Conservation (phyloP, 1,140 invertebrate genomes). For the Meloidogyne floridensis region DNA sequence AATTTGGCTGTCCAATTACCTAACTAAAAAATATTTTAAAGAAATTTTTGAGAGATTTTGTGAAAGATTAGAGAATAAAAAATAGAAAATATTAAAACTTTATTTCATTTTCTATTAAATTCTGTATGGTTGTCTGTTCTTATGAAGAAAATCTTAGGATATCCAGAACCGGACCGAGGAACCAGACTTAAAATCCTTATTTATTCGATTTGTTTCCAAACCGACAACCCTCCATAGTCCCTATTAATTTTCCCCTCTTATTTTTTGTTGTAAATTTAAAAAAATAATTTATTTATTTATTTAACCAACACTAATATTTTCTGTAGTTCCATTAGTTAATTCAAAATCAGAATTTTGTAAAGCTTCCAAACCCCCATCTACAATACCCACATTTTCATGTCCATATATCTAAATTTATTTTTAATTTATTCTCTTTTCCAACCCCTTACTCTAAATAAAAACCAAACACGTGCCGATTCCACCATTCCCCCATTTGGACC, state of each 20-base stretch:
- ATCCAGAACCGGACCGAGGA: too few species aligned
- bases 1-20: constrained; percentile 49
- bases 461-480: constrained; percentile 46
- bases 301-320: constrained; percentile 21
- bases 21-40: constrained; percentile 33
- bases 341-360: constrained; percentile 47
- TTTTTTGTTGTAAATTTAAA: too few species aligned
- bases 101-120: too few species aligned
- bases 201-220: too few species aligned
- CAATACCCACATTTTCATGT: constrained; percentile 35
- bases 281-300: too few species aligned
- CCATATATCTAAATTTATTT: constrained; percentile 39
- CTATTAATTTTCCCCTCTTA: too few species aligned
- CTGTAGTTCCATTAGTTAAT: constrained; percentile 28
- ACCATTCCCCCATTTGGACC: constrained; percentile 47
- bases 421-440: background rate
- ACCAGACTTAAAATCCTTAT: too few species aligned
- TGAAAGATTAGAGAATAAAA: too few species aligned
- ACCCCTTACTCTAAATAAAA: constrained; percentile 40
- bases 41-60: background rate
- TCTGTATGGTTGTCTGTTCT: too few species aligned
- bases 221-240: too few species aligned
- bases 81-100: too few species aligned
- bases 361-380: constrained; percentile 47
- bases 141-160: too few species aligned